A percentile compares a stretch with the other conserved stretches of the same genome.
Evolutionary conservation across 2,113 vertebrate species (phyloP).

Genomic region (Cyanistes caeruleus): DNA sequence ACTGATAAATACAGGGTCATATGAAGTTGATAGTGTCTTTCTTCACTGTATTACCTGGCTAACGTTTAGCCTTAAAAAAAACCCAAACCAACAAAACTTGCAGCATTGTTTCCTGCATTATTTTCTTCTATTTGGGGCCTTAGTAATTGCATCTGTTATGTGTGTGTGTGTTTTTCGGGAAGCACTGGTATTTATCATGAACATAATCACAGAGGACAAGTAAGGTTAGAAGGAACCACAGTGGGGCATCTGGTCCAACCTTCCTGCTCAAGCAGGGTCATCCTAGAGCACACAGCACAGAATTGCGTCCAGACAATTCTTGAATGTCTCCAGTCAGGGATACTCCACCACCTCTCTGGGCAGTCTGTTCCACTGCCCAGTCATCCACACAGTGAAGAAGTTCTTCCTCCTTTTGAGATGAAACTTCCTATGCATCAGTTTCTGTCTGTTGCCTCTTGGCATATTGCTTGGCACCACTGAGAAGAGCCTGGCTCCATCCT

Average conservation of each 20-base stretch:
- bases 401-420: neutral
- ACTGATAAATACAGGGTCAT: neutral
- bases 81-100: neutral
- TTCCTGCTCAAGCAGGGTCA: neutral
- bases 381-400: neutral
- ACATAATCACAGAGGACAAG: neutral
- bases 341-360: neutral
- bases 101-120: neutral
- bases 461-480: neutral
- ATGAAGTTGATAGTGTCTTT: neutral
- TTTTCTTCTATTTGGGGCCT: neutral
- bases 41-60: neutral
- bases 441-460: neutral
- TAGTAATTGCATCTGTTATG: neutral
- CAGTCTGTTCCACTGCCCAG: neutral
- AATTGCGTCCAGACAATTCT: neutral
- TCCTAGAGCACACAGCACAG: neutral
- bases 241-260: neutral
- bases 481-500: neutral
- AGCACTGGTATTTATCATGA: neutral
- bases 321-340: neutral
- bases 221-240: neutral
- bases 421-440: neutral
- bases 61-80: neutral
- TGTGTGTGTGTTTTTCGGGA: neutral